Conservation (phyloP, 2,888 invertebrate genomes). For the Ennomos fuscantarius region DNA sequence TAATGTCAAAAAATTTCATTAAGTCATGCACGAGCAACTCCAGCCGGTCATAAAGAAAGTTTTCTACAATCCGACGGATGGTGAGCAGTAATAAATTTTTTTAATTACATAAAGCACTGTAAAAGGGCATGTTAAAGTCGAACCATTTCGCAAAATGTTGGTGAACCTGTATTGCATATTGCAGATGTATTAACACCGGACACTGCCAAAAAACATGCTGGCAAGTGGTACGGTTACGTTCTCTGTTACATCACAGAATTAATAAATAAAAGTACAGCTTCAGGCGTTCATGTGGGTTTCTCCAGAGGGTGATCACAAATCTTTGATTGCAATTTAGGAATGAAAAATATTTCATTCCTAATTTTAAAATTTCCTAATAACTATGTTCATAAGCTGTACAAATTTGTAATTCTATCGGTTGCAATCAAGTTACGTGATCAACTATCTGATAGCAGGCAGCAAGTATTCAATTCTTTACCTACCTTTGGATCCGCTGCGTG, state of each 20-base stretch:
- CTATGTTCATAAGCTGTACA: too few species aligned
- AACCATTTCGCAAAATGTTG: conserved; percentile 45
- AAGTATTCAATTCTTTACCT: too few species aligned
- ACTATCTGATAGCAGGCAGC: too few species aligned
- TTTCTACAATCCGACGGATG: background rate
- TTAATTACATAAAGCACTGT: conserved; percentile 47
- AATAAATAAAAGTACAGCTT: too few species aligned
- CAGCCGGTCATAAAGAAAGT: conserved; percentile 33
- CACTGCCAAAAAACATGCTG: conserved; percentile 10
- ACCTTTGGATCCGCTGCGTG: too few species aligned
- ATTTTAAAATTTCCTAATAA: too few species aligned
- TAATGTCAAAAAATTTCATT: conserved; percentile 38
- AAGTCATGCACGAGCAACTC: conserved; percentile 45
- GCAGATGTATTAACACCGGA: conserved; percentile 3
- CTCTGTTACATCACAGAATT: conserved; percentile 2
- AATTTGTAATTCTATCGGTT: too few species aligned
- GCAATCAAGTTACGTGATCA: too few species aligned
- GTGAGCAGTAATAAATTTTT: conserved; percentile 31
- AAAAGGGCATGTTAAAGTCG: conserved; percentile 38
- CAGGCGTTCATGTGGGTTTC: too few species aligned
- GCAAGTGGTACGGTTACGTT: conserved; percentile 11
- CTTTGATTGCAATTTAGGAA: too few species aligned
- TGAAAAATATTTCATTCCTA: too few species aligned
- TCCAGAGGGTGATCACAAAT: too few species aligned
- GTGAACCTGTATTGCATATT: background rate